Base-by-base conservation (phyloP, 2,888 invertebrate genomes). In the Parochlus steinenii region DNA sequence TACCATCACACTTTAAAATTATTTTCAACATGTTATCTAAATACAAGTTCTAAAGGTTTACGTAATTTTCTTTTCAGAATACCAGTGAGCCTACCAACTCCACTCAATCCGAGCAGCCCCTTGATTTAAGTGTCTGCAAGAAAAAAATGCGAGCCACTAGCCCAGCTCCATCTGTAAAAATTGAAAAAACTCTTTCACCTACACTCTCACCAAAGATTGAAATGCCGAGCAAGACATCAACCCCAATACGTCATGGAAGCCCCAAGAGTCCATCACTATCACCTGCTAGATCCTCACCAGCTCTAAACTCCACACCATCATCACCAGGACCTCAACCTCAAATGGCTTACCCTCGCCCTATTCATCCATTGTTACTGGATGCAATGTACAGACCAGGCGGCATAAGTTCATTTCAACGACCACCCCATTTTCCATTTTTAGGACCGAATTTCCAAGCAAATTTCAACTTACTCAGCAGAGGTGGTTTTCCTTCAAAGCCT, bases 341-440 rank as follows among this genome's bases (percentile, higher is more conserved):
- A 0, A 71, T 82, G 62, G 76, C 75, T 0, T 87, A 83, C 47
- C 87, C 89, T 0, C 67, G 79, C 51, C 81, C 85, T 1, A 74
- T 85, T 39, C 82, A 85, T 49, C 83, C 85, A 1, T 69, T 76
- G 56, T 62, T 83, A 35, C 62, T 82, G 28, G 80, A 81, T 40
- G 73, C 73, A 3, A 71, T 80, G 64, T 81, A 77, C 49, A 65
- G 74, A 28, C 65, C 68, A 8, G 63, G 71, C 2, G 61, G 74
- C 24, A 52, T 78, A 15, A 64, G 64, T 40, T 66, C 74, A 0
- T 65, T 74, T 11, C 67, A 70, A 38, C 63, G 69, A 1, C 69
- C 73, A 1, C n/a, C n/a, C n/a, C n/a, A n/a, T n/a, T 77, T 80
- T 52, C 79, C 80, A 63, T 82, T 82, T 69, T 69, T 83, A 64